phyloP scores from a whole-genome alignment of 2,888 invertebrate genomes.

The Tiliacea aurago region DNA sequence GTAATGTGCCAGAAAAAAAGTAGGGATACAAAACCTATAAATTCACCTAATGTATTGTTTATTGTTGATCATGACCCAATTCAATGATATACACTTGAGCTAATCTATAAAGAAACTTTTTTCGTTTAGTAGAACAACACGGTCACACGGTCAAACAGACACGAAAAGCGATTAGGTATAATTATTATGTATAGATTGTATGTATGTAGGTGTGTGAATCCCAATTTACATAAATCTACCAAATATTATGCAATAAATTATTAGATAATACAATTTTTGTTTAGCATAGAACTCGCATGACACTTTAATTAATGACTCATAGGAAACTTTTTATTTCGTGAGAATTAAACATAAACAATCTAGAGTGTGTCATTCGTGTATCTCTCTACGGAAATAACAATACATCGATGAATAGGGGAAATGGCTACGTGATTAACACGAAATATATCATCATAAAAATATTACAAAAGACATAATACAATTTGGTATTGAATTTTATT shows the following conservation, averaged over 20 bases:
- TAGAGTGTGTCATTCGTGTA: conserved; percentile 44
- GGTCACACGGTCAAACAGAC: not conserved
- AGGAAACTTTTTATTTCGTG: conserved; percentile 28
- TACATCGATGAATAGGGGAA: conserved; percentile 11
- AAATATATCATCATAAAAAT: not conserved
- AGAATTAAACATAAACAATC: conserved; percentile 14
- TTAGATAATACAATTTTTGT: not conserved
- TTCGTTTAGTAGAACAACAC: not conserved
- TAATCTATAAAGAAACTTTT: conserved; percentile 7
- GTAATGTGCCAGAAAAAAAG: conserved; percentile 16
- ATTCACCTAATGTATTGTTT: conserved; percentile 18
- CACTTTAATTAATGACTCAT: conserved; percentile 5
- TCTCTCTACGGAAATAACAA: conserved; percentile 28
- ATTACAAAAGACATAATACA: not conserved
- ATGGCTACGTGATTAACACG: not conserved
- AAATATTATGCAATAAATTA: conserved; percentile 30
- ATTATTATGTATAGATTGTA: not conserved
- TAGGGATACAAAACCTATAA: conserved; percentile 24
- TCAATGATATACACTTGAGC: conserved; percentile 1
- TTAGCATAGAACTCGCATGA: conserved; percentile 3
- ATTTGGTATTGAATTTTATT: not conserved
- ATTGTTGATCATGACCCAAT: conserved; percentile 32
- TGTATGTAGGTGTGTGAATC: not conserved
- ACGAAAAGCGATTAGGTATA: too few relatives aligned
- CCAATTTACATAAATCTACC: not conserved